phyloP scores from a whole-genome alignment of 2,113 vertebrate species.

The Lathamus discolor region DNA sequence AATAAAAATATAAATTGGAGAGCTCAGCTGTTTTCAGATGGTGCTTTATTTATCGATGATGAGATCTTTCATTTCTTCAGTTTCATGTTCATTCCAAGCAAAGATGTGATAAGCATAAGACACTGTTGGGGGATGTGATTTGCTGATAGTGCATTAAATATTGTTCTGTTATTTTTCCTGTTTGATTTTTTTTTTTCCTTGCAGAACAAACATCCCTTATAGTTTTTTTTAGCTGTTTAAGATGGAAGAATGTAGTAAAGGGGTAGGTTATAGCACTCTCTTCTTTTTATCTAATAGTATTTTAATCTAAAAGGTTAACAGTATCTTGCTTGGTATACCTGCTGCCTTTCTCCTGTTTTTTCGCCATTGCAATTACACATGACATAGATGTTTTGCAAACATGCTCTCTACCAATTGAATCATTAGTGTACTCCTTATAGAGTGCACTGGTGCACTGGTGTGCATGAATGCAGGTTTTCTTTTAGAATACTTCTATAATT shows the following conservation, averaged over 20 bases:
- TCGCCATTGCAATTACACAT: not conserved
- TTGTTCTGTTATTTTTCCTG: fast-evolving
- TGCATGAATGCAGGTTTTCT: fast-evolving
- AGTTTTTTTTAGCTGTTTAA: not conserved
- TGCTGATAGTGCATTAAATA: not conserved
- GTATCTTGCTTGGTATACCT: not conserved
- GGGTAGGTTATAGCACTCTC: not conserved
- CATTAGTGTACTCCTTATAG: not conserved
- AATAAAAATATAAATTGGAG: not conserved
- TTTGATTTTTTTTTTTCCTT: not conserved
- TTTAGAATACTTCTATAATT: not conserved
- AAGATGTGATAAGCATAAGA: not conserved
- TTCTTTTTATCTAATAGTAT: not conserved
- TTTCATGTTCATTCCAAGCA: not conserved
- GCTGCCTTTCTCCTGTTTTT: not conserved
- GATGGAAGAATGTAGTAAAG: not conserved
- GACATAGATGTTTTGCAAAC: not conserved
- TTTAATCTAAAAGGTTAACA: not conserved
- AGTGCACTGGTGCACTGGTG: not conserved
- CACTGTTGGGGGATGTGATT: not conserved
- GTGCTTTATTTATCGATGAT: fast-evolving
- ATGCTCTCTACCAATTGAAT: not conserved
- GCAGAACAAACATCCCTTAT: fast-evolving
- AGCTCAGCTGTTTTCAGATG: not conserved
- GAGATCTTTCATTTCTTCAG: not conserved